A percentile compares a stretch with the other conserved stretches of the same genome.
phyloP scores from a whole-genome alignment of 2,888 invertebrate genomes.

The Cantharis flavilabris region DNA sequence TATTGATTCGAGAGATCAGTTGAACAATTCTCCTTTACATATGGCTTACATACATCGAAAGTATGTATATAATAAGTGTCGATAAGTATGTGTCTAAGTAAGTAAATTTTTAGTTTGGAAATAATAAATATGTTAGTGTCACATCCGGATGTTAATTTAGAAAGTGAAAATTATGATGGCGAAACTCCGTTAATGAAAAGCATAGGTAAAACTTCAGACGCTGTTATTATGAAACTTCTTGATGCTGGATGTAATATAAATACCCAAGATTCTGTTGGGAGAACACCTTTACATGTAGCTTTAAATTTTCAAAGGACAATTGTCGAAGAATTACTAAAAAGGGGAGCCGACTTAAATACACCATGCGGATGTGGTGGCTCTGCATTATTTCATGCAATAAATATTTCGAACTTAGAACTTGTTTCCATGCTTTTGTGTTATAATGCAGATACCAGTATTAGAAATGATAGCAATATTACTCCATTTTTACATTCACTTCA shows the following conservation, averaged over 20 bases:
- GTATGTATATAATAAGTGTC: constrained; percentile 15
- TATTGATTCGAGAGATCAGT: constrained; percentile 32
- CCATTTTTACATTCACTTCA: constrained; percentile 41
- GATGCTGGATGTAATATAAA: constrained; percentile 40
- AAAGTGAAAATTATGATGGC: constrained; percentile 39
- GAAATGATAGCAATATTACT: constrained; percentile 28
- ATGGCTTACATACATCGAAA: constrained; percentile 36
- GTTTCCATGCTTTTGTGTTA: constrained; percentile 44
- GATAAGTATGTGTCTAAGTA: not conserved
- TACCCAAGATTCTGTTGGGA: constrained; percentile 32
- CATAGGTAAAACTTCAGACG: constrained; percentile 23
- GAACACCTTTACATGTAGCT: constrained; percentile 41
- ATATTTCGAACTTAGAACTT: constrained; percentile 32
- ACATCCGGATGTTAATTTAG: constrained; percentile 34
- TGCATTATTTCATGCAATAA: constrained; percentile 41
- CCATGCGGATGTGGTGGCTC: constrained; percentile 37
- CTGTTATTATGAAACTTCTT: constrained; percentile 34
- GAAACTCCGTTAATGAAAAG: constrained; percentile 34
- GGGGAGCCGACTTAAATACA: constrained; percentile 41
- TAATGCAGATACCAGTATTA: constrained; percentile 38
- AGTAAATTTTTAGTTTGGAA: constrained; percentile 35
- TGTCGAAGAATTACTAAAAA: constrained; percentile 35
- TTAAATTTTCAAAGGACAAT: constrained; percentile 30
- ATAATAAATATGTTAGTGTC: constrained; percentile 37
- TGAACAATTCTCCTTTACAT: constrained; percentile 44